phyloP scores from a whole-genome alignment of 2,113 vertebrate species.

The Mastomys natalensis region DNA sequence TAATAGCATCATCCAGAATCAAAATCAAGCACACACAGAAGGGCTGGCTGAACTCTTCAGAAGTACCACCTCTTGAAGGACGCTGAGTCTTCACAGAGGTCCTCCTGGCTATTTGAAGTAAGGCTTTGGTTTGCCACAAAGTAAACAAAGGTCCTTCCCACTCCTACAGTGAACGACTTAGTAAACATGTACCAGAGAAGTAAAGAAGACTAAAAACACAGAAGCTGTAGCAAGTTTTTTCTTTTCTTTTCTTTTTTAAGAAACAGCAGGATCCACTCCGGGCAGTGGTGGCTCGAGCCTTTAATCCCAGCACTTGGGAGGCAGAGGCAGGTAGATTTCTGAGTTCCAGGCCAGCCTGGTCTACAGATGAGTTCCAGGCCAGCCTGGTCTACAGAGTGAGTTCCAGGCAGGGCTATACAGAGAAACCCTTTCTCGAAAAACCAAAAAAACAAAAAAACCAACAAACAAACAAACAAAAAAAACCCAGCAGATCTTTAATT shows the following conservation, averaged over 20 bases:
- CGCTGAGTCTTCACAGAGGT: background rate
- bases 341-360: too few species aligned
- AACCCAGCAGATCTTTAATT: background rate
- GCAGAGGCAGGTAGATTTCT: too few species aligned
- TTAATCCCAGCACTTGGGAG: too few species aligned
- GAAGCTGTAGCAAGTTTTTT: background rate
- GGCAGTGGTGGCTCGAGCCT: too few species aligned
- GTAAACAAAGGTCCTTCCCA: background rate
- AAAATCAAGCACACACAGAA: slow-evolving; percentile 18
- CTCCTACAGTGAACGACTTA: background rate
- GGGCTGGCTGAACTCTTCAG: background rate
- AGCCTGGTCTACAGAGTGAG: too few species aligned
- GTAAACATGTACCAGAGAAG: slow-evolving; percentile 18
- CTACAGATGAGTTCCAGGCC: too few species aligned
- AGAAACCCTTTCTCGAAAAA: too few species aligned
- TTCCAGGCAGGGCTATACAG: too few species aligned
- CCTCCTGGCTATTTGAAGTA: background rate
- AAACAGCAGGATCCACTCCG: background rate
- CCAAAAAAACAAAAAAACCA: too few species aligned
- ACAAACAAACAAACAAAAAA: too few species aligned
- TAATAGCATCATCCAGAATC: slow-evolving; percentile 31
- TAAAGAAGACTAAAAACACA: slow-evolving; percentile 42
- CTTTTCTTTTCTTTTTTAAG: background rate
- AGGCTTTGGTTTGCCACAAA: background rate
- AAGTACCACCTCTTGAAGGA: background rate